Evolutionary conservation across 1,140 invertebrate species (phyloP).

Genomic region (Listronotus bonariensis): DNA sequence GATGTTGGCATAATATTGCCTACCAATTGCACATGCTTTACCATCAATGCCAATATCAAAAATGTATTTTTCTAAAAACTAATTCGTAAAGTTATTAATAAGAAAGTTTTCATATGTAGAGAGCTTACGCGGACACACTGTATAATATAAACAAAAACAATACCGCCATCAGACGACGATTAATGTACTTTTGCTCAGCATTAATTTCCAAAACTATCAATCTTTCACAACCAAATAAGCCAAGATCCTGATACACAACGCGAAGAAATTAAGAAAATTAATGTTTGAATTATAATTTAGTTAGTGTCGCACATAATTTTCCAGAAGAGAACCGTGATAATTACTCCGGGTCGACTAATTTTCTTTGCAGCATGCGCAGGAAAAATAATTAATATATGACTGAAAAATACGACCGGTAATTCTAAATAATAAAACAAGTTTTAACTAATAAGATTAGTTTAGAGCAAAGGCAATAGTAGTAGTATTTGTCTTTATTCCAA

Average conservation of each 20-base stretch:
- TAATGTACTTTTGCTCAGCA: slow-evolving; percentile 20
- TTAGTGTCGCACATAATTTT: slow-evolving; percentile 28
- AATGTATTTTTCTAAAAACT: too few species aligned
- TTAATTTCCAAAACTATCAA: slow-evolving; percentile 24
- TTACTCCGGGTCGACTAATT: slow-evolving; percentile 25
- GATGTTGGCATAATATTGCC: too few species aligned
- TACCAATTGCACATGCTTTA: too few species aligned
- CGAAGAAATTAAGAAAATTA: slow-evolving; percentile 34
- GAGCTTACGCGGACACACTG: too few species aligned
- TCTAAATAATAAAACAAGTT: too few species aligned
- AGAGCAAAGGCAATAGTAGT: too few species aligned
- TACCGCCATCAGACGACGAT: slow-evolving; percentile 13
- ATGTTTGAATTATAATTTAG: slow-evolving; percentile 35
- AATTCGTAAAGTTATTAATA: too few species aligned
- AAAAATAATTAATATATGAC: slow-evolving; percentile 33
- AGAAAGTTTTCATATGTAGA: too few species aligned
- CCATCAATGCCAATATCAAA: too few species aligned
- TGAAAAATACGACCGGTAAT: too few species aligned
- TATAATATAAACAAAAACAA: slow-evolving; percentile 1
- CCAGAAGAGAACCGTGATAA: slow-evolving; percentile 29
- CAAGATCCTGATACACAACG: slow-evolving; percentile 21
- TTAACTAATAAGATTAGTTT: too few species aligned
- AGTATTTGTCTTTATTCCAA: too few species aligned
- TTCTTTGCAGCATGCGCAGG: slow-evolving; percentile 18
- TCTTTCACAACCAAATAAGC: slow-evolving; percentile 25